Evolutionary conservation across 2,888 invertebrate species (phyloP), one percentile per base, ranked within the genome.

Genomic region (Nymphalis urticae): DNA sequence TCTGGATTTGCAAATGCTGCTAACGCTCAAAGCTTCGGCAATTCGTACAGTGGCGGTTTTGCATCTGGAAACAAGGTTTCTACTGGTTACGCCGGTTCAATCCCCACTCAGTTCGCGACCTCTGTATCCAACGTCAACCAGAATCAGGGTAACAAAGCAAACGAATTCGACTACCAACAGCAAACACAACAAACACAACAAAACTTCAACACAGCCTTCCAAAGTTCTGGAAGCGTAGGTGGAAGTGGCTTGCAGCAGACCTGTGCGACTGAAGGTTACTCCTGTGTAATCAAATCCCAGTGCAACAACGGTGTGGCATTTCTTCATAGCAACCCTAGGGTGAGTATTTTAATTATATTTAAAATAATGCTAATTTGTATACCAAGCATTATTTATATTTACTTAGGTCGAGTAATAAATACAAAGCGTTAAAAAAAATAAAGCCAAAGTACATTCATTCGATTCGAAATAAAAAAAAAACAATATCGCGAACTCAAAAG

Each of bases 301-400:
- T 96, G 96, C 80, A 82, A 90, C 72, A 94, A 95, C 71, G 95
- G 95, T 27, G 92, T 94, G 0, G 91, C 87, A 54, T 78, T 93
- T 0, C 81, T 92, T 48, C 93, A 93, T 76, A 90, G 92, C 2
- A 92, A 88, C 68, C 89, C 88, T 67, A 89, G 90, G 93, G 95
- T 95, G 79, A 93, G 94, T 72, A 47, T n/a, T 58, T 66, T 27
- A 62, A 53, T 50, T 19, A 16, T 56, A n/a, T 42, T 10, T 42
- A 42, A 13, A 10, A 13, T 3, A 13, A 13, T 42, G 6, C 0
- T 1, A 42, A 13, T 42, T 4, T 42, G 0, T 42, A 42, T 42
- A 42, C 2, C 36, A 36, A 36, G 10, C 9, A 36, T 36, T 36
- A 36, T 10, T 32, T 36, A 7, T 36, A 9, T 36, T 36, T 10